Base-by-base conservation (phyloP, 2,797 vertebrate genomes). In the Corythornis leucogaster region DNA sequence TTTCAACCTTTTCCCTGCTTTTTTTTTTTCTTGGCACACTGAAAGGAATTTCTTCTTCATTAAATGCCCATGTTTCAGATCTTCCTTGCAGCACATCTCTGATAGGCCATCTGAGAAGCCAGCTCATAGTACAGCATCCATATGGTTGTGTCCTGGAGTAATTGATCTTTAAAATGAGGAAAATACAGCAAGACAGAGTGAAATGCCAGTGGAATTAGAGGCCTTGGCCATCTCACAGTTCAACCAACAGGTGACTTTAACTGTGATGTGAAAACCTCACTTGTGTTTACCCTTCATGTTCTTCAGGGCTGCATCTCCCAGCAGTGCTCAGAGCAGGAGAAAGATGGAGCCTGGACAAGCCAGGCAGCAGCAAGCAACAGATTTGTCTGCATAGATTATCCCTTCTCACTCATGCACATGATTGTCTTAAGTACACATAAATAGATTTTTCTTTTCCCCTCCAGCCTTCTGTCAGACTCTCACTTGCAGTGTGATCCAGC, bases 91-190 rank as follows among this genome's bases (percentile, higher is more conserved):
- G 10, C 15, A 28, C 9, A 12, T 35, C 30, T 77, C 61, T 48
- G 26, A 66, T 5, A 68, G 33, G 14, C 26, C 76, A 54, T 42
- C 46, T 80, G 45, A 89, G 89, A 95, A 79, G 80, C 2, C 17
- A 5, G 5, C 30, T 63, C 8, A 8, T 64, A 85, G 18, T 45
- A 58, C 21, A 63, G 5, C 33, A 73, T 78, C 35, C 53, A 9
- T 4, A 2, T 19, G 57, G 20, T 16, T 80, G 12, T 61, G 35
- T 74, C 42, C 33, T 76, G 38, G 30, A 87, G 18, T 66, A 87
- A 89, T 87, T 85, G 66, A 22, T 83, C 35, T 90, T 86, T 79
- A 76, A 90, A 94, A 87, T 54, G 6, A 91, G 63, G 42, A 91
- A 90, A 66, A 50, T 35, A 7, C 2, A 53, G 13, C 26, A 75